A percentile compares a stretch with the other conserved stretches of the same genome.
Evolutionary conservation across 2,797 vertebrate species (phyloP).

Genomic region (Crenuchus spilurus): DNA sequence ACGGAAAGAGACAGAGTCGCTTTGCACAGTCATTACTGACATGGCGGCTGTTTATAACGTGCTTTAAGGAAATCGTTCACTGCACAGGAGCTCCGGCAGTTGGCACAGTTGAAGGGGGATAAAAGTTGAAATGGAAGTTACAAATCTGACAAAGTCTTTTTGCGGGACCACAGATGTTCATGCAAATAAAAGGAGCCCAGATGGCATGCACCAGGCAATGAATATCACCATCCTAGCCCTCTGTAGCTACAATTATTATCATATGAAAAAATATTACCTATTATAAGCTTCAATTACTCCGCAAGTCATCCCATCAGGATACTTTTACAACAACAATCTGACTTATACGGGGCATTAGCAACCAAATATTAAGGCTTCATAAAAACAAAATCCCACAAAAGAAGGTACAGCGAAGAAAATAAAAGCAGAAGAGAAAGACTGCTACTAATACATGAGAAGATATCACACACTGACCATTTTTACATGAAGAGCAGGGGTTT

Average conservation of each 20-base stretch:
- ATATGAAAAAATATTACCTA: background rate
- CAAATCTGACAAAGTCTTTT: slow-evolving; percentile 46
- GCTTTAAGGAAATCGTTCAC: slow-evolving; percentile 61
- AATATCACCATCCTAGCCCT: background rate
- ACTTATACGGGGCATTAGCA: slow-evolving; percentile 6
- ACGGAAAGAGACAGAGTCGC: slow-evolving; percentile 49
- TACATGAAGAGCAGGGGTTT: too few species aligned
- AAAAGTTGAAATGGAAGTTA: slow-evolving; percentile 46
- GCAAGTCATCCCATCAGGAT: background rate
- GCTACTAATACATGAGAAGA: background rate
- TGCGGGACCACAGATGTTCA: slow-evolving; percentile 20
- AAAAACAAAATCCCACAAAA: slow-evolving; percentile 8
- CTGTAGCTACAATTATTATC: background rate
- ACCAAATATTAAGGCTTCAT: background rate
- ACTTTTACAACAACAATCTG: slow-evolving; percentile 14
- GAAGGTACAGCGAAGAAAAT: background rate
- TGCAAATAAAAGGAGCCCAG: slow-evolving; percentile 12
- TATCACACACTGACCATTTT: too few species aligned
- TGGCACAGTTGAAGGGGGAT: slow-evolving; percentile 11
- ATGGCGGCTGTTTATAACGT: slow-evolving; percentile 60
- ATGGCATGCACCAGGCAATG: slow-evolving; percentile 4
- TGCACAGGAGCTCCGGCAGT: slow-evolving; percentile 49
- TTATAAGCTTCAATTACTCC: slow-evolving; percentile 22
- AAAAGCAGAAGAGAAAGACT: background rate
- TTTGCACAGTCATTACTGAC: slow-evolving; percentile 69